Evolutionary conservation across 2,888 invertebrate species (phyloP), one percentile per base, ranked within the genome.

Genomic region (Eurois occulta): DNA sequence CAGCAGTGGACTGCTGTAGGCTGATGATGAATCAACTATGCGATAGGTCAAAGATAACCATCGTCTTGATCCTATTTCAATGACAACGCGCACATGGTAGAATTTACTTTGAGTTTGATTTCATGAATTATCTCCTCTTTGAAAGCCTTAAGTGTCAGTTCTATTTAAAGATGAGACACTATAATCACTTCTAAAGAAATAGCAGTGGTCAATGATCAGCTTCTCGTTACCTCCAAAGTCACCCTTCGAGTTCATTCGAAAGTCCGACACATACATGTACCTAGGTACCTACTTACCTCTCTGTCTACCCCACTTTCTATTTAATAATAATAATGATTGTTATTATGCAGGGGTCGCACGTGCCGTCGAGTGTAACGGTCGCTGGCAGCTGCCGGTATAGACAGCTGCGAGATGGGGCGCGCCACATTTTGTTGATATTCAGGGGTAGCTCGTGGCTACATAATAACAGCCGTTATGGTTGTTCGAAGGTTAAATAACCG

Each of bases 281-380:
- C 10, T 41, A n/a, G n/a, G 21, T 60, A 28, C 10, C 0, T 55
- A 3, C 24, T 2, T 58, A 60, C 60, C 60, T 78, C 78, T 18
- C 52, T 72, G 72, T 70, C 55, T 58, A 79, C 86, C 55, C 83
- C 73, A 70, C 79, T 87, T 70, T 88, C 75, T 62, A 66, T 18
- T 48, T 16, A 55, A 46, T 60, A 81, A 75, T 81, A 78, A 84
- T 79, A 55, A 66, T 41, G 24, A 52, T 73, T 74, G 81, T 80
- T 87, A 83, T 79, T 72, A 81, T 55, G 80, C 85, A 83, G 84
- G 86, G 81, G 80, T 82, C 89, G 92, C 93, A 92, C 94, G 94
- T 92, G 93, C 93, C 85, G 58, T 41, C 52, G 84, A 87, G 90
- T 91, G 94, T 95, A 95, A 95, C 95, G 95, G 95, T 95, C 93